phyloP scores from a whole-genome alignment of 2,797 vertebrate genomes.

The Pogoniulus pusillus region DNA sequence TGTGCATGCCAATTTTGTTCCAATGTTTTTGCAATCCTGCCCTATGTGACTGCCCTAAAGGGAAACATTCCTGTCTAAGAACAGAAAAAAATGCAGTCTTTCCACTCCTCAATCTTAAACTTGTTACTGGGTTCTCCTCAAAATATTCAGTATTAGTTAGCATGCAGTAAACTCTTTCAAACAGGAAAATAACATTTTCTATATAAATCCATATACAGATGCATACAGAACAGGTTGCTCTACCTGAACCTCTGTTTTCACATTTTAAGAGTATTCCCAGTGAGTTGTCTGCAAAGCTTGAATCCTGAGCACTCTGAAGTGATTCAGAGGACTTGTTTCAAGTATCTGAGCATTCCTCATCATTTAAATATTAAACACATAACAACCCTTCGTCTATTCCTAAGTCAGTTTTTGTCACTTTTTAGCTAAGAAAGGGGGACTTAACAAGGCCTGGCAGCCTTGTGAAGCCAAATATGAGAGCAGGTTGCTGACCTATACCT shows the following conservation, averaged over 20 bases:
- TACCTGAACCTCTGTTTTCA: not conserved
- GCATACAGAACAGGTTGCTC: not conserved
- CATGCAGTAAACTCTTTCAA: not conserved
- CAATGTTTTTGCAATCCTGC: conserved; percentile 13
- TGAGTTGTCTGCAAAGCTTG: not conserved
- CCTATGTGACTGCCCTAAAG: conserved; percentile 8
- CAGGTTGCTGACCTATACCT: not conserved
- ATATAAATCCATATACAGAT: not conserved
- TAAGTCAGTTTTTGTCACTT: not conserved
- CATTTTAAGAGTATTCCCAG: not conserved
- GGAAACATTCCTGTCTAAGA: not conserved
- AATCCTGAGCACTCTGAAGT: not conserved
- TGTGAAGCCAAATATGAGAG: not conserved
- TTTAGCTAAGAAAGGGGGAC: not conserved
- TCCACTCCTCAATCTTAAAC: not conserved
- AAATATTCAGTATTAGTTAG: not conserved
- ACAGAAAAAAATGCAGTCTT: conserved; percentile 17
- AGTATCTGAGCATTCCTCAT: not conserved
- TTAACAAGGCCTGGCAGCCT: not conserved
- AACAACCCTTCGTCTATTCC: not conserved
- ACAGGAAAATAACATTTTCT: not conserved
- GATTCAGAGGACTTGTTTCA: not conserved
- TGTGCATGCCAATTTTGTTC: not conserved
- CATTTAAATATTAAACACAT: not conserved
- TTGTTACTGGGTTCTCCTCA: not conserved